These are phyloP conservation scores for Heloderma charlesbogerti DNA, from an alignment of 2,113 vertebrate species.

Conservation along the genomic window DNA sequence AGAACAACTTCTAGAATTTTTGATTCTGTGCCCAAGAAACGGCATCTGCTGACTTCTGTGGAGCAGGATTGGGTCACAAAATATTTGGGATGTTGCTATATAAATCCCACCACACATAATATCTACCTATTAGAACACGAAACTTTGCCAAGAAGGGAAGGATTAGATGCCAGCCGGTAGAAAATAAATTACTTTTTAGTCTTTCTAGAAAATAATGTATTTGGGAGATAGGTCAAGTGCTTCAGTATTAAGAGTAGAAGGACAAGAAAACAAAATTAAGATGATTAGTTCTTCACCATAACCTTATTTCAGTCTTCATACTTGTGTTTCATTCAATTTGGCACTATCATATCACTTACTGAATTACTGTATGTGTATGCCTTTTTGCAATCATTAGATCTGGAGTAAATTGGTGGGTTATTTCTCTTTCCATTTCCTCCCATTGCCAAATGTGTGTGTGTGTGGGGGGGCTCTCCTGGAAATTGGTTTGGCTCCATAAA, in stretches of 20 bases:
- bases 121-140: background rate
- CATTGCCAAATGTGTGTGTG: background rate
- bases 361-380: background rate
- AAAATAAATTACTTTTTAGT: background rate
- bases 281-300: background rate
- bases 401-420: conserved; percentile 11
- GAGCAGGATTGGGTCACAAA: background rate
- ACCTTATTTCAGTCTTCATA: conserved; percentile 38
- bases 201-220: background rate
- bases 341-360: conserved; percentile 38
- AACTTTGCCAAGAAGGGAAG: background rate
- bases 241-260: conserved; percentile 31
- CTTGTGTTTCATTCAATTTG: conserved; percentile 31
- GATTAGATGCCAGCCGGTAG: background rate
- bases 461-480: background rate
- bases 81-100: background rate
- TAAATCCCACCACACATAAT: background rate
- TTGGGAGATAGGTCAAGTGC: conserved; percentile 18
- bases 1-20: background rate
- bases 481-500: conserved; percentile 54
- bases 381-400: conserved; percentile 19
- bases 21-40: background rate
- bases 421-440: background rate
- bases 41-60: background rate
- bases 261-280: conserved; percentile 18